A percentile compares a stretch with the other conserved stretches of the same genome.
Conservation (phyloP, 2,888 invertebrate species). For the Lithodes maja region DNA sequence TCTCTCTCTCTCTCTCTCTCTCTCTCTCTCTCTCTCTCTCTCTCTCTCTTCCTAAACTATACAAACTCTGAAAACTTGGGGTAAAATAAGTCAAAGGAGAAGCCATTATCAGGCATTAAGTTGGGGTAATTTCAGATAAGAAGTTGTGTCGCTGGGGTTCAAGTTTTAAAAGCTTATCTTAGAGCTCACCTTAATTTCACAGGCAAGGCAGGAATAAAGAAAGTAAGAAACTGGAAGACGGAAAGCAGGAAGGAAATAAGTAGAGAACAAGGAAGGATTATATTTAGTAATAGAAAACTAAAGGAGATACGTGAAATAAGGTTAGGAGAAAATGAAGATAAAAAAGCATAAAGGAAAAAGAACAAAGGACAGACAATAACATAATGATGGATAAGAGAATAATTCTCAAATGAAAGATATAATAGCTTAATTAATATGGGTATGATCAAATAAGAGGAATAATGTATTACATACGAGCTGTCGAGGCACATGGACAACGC, state of each 20-base stretch:
- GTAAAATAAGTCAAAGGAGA: slow-evolving; percentile 58
- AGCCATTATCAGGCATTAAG: slow-evolving; percentile 61
- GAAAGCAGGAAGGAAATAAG: not conserved
- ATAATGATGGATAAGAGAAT: not conserved
- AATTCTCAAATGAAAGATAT: too few relatives aligned
- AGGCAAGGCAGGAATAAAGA: slow-evolving; percentile 22
- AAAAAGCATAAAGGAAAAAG: not conserved
- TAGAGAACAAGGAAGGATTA: not conserved
- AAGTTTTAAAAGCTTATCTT: slow-evolving; percentile 61
- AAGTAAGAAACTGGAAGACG: slow-evolving; percentile 9
- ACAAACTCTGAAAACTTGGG: slow-evolving; percentile 45
- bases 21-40: not conserved
- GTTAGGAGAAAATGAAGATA: not conserved
- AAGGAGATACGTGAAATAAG: not conserved
- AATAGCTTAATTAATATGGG: too few relatives aligned
- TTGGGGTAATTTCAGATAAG: slow-evolving; percentile 55
- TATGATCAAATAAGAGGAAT: too few relatives aligned
- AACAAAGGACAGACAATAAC: not conserved
- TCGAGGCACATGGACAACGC: too few relatives aligned
- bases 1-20: not conserved
- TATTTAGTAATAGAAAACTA: not conserved
- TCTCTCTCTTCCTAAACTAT: slow-evolving; percentile 26
- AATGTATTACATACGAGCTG: too few relatives aligned
- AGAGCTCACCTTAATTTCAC: slow-evolving; percentile 52
- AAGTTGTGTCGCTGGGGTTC: slow-evolving; percentile 28